Percentiles rank a stretch among this genome's conserved stretches.
These are phyloP conservation scores for Pogonophryne albipinna DNA, from an alignment of 2,797 vertebrate genomes.

Conservation along the genomic window DNA sequence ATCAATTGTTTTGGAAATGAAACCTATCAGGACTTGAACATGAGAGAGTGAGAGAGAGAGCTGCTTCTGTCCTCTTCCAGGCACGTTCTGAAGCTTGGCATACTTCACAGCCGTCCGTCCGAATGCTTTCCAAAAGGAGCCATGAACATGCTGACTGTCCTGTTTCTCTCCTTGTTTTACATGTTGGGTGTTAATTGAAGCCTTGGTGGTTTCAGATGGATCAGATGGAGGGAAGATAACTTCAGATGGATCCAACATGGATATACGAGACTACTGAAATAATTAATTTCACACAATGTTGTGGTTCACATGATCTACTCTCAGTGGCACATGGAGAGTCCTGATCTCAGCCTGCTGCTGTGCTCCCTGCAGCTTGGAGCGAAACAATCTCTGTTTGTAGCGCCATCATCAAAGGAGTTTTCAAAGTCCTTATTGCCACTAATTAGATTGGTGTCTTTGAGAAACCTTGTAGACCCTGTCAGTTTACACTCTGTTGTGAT, in stretches of 20 bases:
- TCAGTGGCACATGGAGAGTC: constrained; percentile 10
- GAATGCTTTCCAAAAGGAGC: constrained; percentile 35
- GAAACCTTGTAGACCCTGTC: constrained; percentile 32
- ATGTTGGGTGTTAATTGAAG: neutral
- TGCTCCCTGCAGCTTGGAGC: constrained; percentile 23
- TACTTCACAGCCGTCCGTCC: constrained; percentile 15
- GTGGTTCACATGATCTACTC: constrained; percentile 25
- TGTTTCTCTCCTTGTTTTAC: constrained; percentile 39
- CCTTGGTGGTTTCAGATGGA: neutral
- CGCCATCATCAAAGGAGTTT: constrained; percentile 46
- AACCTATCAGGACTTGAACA: constrained; percentile 61
- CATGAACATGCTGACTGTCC: constrained; percentile 11
- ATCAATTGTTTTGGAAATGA: constrained; percentile 70
- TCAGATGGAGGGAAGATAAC: constrained; percentile 17
- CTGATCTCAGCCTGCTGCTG: constrained; percentile 30
- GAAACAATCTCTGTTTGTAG: constrained; percentile 54
- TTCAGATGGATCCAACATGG: constrained; percentile 11
- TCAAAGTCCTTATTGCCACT: constrained; percentile 45
- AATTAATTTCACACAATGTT: constrained; percentile 27
- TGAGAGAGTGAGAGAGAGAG: constrained; percentile 36
- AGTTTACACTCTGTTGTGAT: constrained; percentile 42
- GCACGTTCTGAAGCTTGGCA: constrained; percentile 38
- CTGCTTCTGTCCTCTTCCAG: constrained; percentile 30
- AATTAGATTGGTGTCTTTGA: constrained; percentile 52
- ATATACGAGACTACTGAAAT: constrained; percentile 23